These are phyloP conservation scores for Bradypodion ventrale DNA, from an alignment of 2,797 vertebrate species.

Conservation along the genomic window DNA sequence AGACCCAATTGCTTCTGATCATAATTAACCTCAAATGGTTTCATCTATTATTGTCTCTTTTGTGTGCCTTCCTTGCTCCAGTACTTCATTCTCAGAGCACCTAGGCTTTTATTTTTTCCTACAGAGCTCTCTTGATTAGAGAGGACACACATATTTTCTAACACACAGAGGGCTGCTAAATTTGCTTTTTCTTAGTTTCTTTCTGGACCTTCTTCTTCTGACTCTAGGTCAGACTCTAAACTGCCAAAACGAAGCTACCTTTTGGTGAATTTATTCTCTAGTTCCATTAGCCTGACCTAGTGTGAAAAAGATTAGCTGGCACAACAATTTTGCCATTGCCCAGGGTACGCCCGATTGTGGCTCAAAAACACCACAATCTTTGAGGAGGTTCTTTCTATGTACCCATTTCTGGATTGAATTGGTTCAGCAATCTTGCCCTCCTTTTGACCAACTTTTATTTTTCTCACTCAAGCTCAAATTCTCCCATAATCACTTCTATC, in stretches of 20 bases:
- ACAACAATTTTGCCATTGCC: no score
- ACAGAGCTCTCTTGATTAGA: not conserved
- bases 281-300: no score
- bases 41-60: not conserved
- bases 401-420: not conserved
- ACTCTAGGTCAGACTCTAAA: no score
- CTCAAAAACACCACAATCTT: no score
- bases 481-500: not conserved
- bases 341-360: no score
- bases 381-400: no score
- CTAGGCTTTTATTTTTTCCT: not conserved
- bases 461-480: not conserved
- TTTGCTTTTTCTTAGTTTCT: not conserved
- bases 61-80: not conserved
- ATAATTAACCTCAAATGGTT: constrained; percentile 36
- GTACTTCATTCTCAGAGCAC: not conserved
- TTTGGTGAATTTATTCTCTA: no score
- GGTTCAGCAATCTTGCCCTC: not conserved
- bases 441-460: not conserved
- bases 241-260: no score
- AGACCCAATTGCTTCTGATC: not conserved
- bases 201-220: no score
- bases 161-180: not conserved
- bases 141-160: not conserved
- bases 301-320: no score